A percentile compares a stretch with the other conserved stretches of the same genome.
Evolutionary conservation across 2,797 vertebrate species (phyloP).

Genomic region (Cyprinella venusta): DNA sequence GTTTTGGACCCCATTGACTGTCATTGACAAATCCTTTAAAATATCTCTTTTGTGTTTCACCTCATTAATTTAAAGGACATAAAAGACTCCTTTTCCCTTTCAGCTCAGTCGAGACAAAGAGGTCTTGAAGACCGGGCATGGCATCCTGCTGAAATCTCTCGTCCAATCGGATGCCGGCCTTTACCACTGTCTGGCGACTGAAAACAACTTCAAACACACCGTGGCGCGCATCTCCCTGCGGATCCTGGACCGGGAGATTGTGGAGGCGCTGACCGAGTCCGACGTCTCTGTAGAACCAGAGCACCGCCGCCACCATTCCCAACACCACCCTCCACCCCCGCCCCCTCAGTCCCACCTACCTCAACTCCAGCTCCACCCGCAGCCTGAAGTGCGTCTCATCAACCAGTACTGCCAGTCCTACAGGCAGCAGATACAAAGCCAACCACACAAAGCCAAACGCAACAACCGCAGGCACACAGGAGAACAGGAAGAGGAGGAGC

Average conservation of each 20-base stretch:
- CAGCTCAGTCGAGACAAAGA: slow-evolving; percentile 69
- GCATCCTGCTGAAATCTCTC: slow-evolving; percentile 69
- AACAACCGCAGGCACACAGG: slow-evolving; percentile 66
- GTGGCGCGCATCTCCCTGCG: slow-evolving; percentile 65
- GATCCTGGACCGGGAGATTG: slow-evolving; percentile 71
- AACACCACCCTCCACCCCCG: slow-evolving; percentile 51
- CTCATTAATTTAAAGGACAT: background rate
- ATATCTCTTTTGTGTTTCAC: background rate
- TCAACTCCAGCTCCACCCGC: slow-evolving; percentile 50
- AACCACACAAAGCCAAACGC: slow-evolving; percentile 63
- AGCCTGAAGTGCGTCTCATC: slow-evolving; percentile 69
- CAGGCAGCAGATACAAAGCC: slow-evolving; percentile 62
- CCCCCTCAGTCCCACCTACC: slow-evolving; percentile 56
- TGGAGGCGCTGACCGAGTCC: slow-evolving; percentile 67
- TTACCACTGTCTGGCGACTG: slow-evolving; percentile 70
- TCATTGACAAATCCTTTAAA: background rate
- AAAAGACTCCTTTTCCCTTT: slow-evolving; percentile 10
- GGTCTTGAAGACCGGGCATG: slow-evolving; percentile 68
- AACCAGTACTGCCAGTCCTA: slow-evolving; percentile 72
- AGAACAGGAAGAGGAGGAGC: slow-evolving; percentile 31
- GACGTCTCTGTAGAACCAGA: slow-evolving; percentile 53
- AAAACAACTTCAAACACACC: slow-evolving; percentile 72
- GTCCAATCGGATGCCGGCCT: slow-evolving; percentile 63
- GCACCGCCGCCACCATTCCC: slow-evolving; percentile 45
- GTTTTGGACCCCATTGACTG: background rate